Evolutionary conservation across 2,797 vertebrate species (phyloP).

Genomic region (Tinamus major): DNA sequence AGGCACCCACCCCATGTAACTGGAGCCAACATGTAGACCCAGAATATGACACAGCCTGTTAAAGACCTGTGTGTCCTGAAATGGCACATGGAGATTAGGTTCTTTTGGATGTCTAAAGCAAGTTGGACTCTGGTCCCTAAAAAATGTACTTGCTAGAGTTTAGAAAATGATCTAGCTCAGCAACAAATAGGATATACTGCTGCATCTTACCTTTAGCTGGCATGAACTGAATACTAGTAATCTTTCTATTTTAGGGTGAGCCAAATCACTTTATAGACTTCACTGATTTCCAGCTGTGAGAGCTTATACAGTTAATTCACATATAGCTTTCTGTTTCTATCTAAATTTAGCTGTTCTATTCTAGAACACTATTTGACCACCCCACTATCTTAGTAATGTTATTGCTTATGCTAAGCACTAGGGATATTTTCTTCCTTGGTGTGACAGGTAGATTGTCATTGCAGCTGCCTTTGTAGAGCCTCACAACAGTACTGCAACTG

Average conservation of each 20-base stretch:
- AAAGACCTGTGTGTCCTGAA: not conserved
- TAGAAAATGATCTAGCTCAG: not conserved
- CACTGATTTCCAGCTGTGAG: not conserved
- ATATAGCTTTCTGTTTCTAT: not conserved
- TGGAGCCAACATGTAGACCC: accelerated
- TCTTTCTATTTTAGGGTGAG: not conserved
- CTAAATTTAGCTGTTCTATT: not conserved
- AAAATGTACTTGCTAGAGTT: not conserved
- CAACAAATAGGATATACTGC: not conserved
- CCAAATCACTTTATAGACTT: not conserved
- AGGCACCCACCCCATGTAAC: not conserved
- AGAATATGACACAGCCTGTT: not conserved
- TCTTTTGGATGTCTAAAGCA: not conserved
- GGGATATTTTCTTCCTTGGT: not conserved
- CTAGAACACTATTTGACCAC: not conserved
- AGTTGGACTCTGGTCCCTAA: not conserved
- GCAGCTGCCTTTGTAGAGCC: not conserved
- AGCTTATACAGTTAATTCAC: not conserved
- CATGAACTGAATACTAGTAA: not conserved
- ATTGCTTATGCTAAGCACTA: not conserved
- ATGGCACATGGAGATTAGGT: not conserved
- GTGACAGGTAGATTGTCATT: not conserved
- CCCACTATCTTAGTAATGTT: not conserved
- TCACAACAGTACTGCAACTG: not conserved
- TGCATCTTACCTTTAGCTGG: not conserved